These are phyloP conservation scores for Drosophila pachea DNA, from an alignment of 1,140 invertebrate species.

Conservation along the genomic window DNA sequence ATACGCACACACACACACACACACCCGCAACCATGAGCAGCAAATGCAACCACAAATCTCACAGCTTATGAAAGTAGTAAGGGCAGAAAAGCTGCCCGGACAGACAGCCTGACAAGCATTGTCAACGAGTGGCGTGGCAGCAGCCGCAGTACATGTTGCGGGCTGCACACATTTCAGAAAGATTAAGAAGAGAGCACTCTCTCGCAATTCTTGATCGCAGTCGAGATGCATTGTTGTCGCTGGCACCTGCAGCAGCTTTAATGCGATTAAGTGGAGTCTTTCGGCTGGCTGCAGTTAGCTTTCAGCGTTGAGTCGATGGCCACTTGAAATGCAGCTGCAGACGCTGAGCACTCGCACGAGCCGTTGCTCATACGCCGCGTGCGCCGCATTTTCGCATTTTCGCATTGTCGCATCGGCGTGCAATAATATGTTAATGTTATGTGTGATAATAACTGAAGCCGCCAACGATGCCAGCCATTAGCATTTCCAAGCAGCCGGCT, in stretches of 20 bases:
- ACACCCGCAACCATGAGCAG: conserved; percentile 45
- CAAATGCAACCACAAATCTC: conserved; percentile 56
- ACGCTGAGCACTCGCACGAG: neutral
- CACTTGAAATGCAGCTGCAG: conserved; percentile 44
- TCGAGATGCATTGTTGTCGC: neutral
- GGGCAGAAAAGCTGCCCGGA: conserved; percentile 28
- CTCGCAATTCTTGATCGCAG: neutral
- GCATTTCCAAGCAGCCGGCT: conserved; percentile 50
- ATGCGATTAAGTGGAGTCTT: conserved; percentile 57
- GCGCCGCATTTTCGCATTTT: conserved; percentile 25
- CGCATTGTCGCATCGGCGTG: conserved; percentile 34
- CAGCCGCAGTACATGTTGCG: conserved; percentile 51
- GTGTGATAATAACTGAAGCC: conserved; percentile 70
- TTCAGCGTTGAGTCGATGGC: conserved; percentile 45
- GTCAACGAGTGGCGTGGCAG: neutral
- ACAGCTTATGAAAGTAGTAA: conserved; percentile 59
- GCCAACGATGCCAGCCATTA: conserved; percentile 53
- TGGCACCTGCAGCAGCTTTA: conserved; percentile 23
- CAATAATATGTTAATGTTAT: conserved; percentile 76
- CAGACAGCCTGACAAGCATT: conserved; percentile 5
- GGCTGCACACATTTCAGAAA: conserved; percentile 65
- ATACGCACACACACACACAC: too few relatives aligned
- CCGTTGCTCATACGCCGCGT: conserved; percentile 33
- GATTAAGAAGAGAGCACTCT: conserved; percentile 12
- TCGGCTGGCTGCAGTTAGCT: conserved; percentile 21